These are phyloP conservation scores for Brenthis hecate DNA, from an alignment of 2,888 invertebrate genomes.

Conservation along the genomic window DNA sequence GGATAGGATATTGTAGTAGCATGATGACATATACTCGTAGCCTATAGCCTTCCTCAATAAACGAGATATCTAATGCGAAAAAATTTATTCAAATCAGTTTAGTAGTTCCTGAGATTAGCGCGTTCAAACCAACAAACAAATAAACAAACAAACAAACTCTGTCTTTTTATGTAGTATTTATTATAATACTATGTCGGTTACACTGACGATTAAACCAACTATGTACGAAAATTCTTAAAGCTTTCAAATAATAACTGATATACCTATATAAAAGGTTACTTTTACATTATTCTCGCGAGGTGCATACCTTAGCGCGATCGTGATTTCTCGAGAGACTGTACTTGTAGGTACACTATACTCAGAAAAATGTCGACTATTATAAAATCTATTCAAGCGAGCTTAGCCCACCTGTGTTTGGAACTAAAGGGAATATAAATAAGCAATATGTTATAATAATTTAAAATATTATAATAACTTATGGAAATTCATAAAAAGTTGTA, in stretches of 20 bases:
- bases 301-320: conserved; percentile 28
- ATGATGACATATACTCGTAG: too few species aligned
- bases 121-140: too few species aligned
- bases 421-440: not conserved
- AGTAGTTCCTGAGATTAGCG: too few species aligned
- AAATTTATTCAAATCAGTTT: too few species aligned
- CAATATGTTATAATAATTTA: not conserved
- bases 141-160: too few species aligned
- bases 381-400: conserved; percentile 9
- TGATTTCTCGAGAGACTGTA: conserved; percentile 26
- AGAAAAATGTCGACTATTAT: conserved; percentile 26
- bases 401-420: not conserved
- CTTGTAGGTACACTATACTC: conserved; percentile 17
- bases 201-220: not conserved
- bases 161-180: too few species aligned
- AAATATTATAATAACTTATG: too few species aligned
- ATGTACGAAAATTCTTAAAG: conserved; percentile 10
- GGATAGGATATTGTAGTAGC: too few species aligned
- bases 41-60: too few species aligned
- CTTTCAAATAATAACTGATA: conserved; percentile 23
- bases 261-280: conserved; percentile 1
- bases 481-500: too few species aligned
- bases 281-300: conserved; percentile 29
- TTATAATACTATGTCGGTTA: too few species aligned
- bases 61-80: too few species aligned